Base-by-base conservation (phyloP, 2,888 invertebrate genomes). In the Cephalotes varians region DNA sequence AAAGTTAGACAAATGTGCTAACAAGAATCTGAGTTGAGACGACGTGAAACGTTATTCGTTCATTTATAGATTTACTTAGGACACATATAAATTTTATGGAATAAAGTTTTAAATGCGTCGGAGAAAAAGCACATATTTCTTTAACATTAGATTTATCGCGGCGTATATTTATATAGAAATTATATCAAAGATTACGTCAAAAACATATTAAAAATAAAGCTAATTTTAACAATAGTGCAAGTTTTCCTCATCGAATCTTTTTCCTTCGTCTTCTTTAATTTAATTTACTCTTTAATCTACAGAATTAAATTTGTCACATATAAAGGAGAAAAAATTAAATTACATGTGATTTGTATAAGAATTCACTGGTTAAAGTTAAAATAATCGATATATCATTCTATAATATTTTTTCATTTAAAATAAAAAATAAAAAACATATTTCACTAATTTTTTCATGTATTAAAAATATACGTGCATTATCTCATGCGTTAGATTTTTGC, bases 271-370 rank as follows among this genome's bases (percentile, higher is more conserved):
- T 51, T 21, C 9, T 47, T 18, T 47, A 2, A n/a, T n/a, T n/a
- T n/a, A n/a, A n/a, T n/a, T 15, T 34, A 21, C 15, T n/a, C n/a
- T n/a, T n/a, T n/a, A n/a, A n/a, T n/a, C 1, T 5, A 65, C 9
- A 65, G 18, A 25, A 65, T 65, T 69, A 49, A 69, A 51, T 62
- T 62, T 51, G 21, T 49, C 15, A 31, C n/a, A n/a, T 49, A n/a
- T 12, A 15, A 34, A 37, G 12, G 5, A 2, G 15, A 47, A 60
- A 47, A 10, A 44, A 56, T 56, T 31, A 40, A n/a, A 10, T 37
- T 56, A 7, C 9, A 9, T 58, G 15, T 10, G 5, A 47, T 47
- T 72, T 34, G 31, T 25, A 60, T 44, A 4, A n/a, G 21, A 31
- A 21, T 12, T 54, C 12, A 18, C 31, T 51, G 1, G n/a, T 44